A percentile compares a stretch with the other conserved stretches of the same genome.
Evolutionary conservation across 2,888 invertebrate species (phyloP).

Genomic region (Nymphalis polychloros): DNA sequence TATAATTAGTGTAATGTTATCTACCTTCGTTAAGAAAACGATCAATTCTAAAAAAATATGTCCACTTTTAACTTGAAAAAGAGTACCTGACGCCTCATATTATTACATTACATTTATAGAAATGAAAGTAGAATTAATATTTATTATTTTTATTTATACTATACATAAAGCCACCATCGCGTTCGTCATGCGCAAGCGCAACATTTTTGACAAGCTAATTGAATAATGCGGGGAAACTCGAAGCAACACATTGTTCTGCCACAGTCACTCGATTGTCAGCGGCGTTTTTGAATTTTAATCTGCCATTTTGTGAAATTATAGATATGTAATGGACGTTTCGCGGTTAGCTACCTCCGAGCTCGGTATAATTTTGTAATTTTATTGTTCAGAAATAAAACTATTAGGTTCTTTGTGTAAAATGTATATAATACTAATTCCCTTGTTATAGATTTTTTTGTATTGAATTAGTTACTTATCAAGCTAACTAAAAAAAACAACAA

Average conservation of each 20-base stretch:
- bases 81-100: neutral
- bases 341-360: constrained; percentile 70
- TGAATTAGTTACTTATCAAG: no score
- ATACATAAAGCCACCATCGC: constrained; percentile 13
- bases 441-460: neutral
- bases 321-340: constrained; percentile 78
- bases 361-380: constrained; percentile 62
- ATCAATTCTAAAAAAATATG: neutral
- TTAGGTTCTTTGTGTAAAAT: constrained; percentile 5
- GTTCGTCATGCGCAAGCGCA: constrained; percentile 23
- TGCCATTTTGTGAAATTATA: constrained; percentile 77
- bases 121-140: no score
- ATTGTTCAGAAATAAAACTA: constrained; percentile 46
- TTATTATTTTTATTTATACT: neutral
- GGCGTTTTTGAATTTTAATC: constrained; percentile 74
- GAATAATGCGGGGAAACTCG: constrained; percentile 71
- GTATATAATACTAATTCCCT: constrained; percentile 2
- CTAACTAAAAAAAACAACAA: neutral
- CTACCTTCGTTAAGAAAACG: neutral
- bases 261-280: constrained; percentile 67
- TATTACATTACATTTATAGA: neutral
- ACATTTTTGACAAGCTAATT: constrained; percentile 76
- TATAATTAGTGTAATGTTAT: neutral
- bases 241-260: constrained; percentile 68
- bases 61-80: neutral